A percentile compares a stretch with the other conserved stretches of the same genome.
phyloP scores from a whole-genome alignment of 2,113 vertebrate genomes.

The Isurus oxyrinchus region DNA sequence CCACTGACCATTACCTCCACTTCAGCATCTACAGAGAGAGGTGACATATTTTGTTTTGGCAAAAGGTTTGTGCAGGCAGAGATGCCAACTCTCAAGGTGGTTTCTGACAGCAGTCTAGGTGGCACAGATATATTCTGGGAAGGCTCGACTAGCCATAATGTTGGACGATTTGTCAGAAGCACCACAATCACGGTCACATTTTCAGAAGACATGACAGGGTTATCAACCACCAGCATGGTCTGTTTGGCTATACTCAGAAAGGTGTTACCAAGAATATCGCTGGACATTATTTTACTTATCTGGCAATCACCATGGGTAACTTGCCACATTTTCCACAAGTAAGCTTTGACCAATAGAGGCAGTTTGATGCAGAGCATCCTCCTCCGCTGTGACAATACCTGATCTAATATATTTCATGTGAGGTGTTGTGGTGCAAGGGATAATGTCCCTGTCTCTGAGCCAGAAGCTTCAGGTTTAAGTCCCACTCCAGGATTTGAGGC shows the following conservation, averaged over 20 bases:
- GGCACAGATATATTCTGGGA: neutral
- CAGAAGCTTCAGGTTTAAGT: no score
- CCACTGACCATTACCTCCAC: neutral
- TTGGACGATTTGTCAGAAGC: constrained; percentile 5
- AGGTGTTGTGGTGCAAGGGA: no score
- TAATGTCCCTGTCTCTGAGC: no score
- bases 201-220: neutral
- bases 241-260: neutral
- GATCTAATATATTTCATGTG: neutral
- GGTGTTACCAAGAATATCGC: neutral
- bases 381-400: neutral
- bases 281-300: neutral
- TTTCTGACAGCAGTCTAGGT: neutral
- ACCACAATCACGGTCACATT: neutral
- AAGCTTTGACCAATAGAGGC: neutral
- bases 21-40: neutral
- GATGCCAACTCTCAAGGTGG: neutral
- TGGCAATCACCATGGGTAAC: neutral
- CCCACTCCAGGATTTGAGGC: no score
- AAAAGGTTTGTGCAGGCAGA: neutral
- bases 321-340: neutral
- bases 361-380: neutral
- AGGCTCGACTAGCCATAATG: neutral
- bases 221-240: neutral
- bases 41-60: neutral